Base-by-base conservation (phyloP, 2,888 invertebrate species). In the Ophion slaviceki region DNA sequence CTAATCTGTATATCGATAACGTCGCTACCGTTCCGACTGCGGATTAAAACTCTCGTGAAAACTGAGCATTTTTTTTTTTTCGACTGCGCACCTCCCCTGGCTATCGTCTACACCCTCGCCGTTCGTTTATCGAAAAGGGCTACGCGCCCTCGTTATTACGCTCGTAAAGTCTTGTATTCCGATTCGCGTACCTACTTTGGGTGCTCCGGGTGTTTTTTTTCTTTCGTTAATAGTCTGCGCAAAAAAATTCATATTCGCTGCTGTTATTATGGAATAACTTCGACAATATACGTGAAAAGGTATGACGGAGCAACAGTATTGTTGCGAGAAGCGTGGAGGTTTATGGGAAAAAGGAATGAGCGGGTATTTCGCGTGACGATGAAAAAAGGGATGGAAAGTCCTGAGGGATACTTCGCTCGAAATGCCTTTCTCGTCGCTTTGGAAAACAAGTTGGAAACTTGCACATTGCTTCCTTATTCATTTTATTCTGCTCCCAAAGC, bases 1-100 rank as follows among this genome's bases (percentile, higher is more conserved):
- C 72, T 82, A 78, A 78, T 82, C 78, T 78, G 72, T 78, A 78
- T 72, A 82, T 78, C 72, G 82, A 78, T 82, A 82, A 72, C 59
- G 72, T 67, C 72, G 59, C 17, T 67, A 40, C 77, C 68, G 67
- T 36, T 71, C 70, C 57, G 36, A 40, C 64, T 67, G 77, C 36
- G 78, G 82, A 82, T 82, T 82, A 82, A 72, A 82, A 82, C 24
- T 67, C 78, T 72, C 72, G 57, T 17, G n/a, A 57, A 57, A 57
- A n/a, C 57, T 57, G 57, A 17, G n/a, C 57, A 57, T 40, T 40
- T 40, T 40, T 36, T 53, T n/a, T n/a, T 57, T 57, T 57, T 57
- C 57, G 57, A 57, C 57, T 57, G n/a, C 10, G 14, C 14, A 17
- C 17, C 57, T 5, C 57, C 57, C 57, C 10, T 5, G 57, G 40